Conservation (phyloP, 2,113 vertebrate species). For the Centropristis striata region DNA sequence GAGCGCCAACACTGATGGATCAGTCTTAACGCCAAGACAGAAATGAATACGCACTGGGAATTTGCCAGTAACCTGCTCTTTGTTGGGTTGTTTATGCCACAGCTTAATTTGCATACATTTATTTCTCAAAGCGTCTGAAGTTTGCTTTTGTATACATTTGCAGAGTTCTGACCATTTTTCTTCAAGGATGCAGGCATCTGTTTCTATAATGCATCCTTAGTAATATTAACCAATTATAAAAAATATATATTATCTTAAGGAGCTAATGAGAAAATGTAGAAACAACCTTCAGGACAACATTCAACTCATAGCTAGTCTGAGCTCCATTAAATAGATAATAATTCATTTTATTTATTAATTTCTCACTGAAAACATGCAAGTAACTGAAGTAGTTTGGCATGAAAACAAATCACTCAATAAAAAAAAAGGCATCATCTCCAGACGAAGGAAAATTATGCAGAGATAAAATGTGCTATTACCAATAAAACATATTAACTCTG, state of each 20-base stretch:
- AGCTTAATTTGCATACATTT: conserved; percentile 12
- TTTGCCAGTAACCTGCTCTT: neutral
- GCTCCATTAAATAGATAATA: neutral
- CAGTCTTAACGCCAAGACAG: conserved; percentile 11
- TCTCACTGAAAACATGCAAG: neutral
- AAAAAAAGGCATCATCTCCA: neutral
- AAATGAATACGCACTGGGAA: conserved; percentile 2
- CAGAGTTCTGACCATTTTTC: neutral
- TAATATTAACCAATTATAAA: too few species aligned
- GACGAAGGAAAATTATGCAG: neutral
- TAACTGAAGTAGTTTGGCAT: neutral
- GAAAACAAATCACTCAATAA: neutral
- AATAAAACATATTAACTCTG: neutral
- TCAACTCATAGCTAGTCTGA: neutral
- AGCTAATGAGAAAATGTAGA: neutral
- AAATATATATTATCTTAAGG: neutral
- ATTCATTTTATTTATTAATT: neutral
- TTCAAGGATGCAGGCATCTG: neutral
- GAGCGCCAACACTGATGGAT: conserved; percentile 24
- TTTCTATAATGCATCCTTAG: neutral
- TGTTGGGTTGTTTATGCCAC: conserved; percentile 16
- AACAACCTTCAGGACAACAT: neutral
- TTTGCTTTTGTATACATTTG: conserved; percentile 15
- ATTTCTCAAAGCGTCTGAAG: neutral
- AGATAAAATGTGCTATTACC: neutral